phyloP scores from a whole-genome alignment of 2,797 vertebrate genomes.

The Taeniopygia guttata region DNA sequence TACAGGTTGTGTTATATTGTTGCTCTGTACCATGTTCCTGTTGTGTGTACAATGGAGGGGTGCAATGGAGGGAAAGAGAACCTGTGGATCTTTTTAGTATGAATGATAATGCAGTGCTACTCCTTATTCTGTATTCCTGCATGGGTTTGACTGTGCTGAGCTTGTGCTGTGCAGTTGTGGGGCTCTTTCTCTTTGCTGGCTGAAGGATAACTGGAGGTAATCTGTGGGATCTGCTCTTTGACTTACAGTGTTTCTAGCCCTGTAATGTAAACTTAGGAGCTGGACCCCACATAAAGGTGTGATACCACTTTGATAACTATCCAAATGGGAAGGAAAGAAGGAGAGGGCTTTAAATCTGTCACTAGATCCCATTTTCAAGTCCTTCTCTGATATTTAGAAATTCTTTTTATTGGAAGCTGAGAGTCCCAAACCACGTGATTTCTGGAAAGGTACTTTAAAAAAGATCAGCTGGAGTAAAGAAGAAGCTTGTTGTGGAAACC shows the following conservation, averaged over 20 bases:
- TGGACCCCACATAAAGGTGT: neutral
- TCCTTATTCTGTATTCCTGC: neutral
- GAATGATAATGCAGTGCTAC: neutral
- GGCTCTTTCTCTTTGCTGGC: neutral
- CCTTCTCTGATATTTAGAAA: neutral
- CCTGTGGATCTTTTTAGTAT: neutral
- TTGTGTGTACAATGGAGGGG: accelerated
- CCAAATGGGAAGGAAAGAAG: neutral
- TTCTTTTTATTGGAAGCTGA: neutral
- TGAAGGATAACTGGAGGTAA: neutral
- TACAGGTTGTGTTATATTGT: accelerated
- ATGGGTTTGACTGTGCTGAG: accelerated
- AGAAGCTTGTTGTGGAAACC: neutral
- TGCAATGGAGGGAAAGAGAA: neutral
- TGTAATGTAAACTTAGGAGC: neutral
- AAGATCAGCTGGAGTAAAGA: neutral
- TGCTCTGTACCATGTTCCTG: accelerated
- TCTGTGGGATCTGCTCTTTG: neutral
- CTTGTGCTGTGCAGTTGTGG: accelerated
- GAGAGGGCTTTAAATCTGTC: neutral
- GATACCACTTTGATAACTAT: neutral
- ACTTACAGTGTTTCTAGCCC: neutral
- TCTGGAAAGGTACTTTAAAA: neutral
- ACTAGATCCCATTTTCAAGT: neutral
- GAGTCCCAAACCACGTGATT: accelerated